Evolutionary conservation across 1,140 invertebrate species (phyloP), one percentile per base, ranked within the genome.

Genomic region (Eriosoma lanigerum): DNA sequence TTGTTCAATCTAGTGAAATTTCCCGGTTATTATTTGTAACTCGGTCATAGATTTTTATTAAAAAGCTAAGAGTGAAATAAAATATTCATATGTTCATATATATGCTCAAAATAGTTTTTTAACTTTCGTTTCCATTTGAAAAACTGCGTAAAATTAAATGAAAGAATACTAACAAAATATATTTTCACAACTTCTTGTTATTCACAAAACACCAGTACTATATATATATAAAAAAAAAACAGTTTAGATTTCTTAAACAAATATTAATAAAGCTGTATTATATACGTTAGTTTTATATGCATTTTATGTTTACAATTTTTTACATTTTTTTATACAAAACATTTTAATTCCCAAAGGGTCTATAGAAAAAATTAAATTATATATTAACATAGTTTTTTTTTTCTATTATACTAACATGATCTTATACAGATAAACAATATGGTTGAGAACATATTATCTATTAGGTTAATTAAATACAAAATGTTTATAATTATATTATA

Each of bases 11-110:
- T 68, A 68, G 38, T 19, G 10, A n/a, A 66, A 66, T 19, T 26
- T 19, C 64, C 64, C 46, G n/a, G 19, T 44, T 46, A 68, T 46
- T 46, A 68, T 68, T 68, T 46, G 46, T 46, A 68, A 68, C 64
- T 68, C 2, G 5, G 8, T 10, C 17, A 32, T 12, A n/a, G 64
- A 17, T 68, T 66, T 44, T 44, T 29, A 44, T 3, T 21, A 46
- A 68, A 68, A 68, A 68, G 19, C 10, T 12, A 38, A 8, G 38
- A 10, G n/a, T 24, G n/a, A 68, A 24, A 68, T 68, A 68, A 44
- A 68, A 68, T 68, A 68, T 68, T n/a, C 13, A 68, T 21, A 68
- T 24, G n/a, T 19, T 46, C 12, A 21, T 24, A 46, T 24, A 46
- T 17, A 64, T 9, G 60, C 29, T 8, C 17, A 9, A 64, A 38